A percentile compares a stretch with the other conserved stretches of the same genome.
Conservation (phyloP, 2,797 vertebrate genomes). For the Gymnocypris eckloni region DNA sequence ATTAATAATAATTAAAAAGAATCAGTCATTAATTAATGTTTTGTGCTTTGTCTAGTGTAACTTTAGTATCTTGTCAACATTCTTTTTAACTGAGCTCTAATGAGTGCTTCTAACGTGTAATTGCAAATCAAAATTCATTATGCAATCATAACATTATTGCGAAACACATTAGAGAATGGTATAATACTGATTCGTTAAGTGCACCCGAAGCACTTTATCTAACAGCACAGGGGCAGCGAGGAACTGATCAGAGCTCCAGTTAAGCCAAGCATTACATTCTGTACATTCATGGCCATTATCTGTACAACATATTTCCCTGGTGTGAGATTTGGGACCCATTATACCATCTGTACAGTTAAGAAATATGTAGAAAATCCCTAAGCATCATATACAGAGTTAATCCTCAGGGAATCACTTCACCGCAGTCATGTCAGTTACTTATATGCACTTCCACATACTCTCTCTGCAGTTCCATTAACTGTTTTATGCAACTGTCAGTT, state of each 20-base stretch:
- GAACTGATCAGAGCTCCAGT: neutral
- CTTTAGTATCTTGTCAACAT: neutral
- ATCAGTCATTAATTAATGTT: neutral
- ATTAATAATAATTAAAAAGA: neutral
- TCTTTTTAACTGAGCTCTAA: neutral
- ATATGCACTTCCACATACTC: neutral
- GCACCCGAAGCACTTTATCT: slow-evolving; percentile 39
- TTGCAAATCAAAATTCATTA: neutral
- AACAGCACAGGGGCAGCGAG: neutral
- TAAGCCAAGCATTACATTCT: neutral
- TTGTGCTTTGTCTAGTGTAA: neutral
- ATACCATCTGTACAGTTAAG: slow-evolving; percentile 14
- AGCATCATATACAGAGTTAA: neutral
- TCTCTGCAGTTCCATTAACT: neutral
- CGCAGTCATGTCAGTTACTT: neutral
- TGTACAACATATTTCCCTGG: slow-evolving; percentile 4
- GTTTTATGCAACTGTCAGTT: slow-evolving; percentile 5
- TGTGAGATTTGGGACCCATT: slow-evolving; percentile 12
- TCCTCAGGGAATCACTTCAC: slow-evolving; percentile 4
- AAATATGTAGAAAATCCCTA: neutral
- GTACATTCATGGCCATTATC: slow-evolving; percentile 37
- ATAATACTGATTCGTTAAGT: slow-evolving; percentile 43
- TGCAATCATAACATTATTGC: slow-evolving; percentile 22
- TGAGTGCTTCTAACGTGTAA: neutral
- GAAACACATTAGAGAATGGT: slow-evolving; percentile 42